A percentile compares a stretch with the other conserved stretches of the same genome.
Conservation (phyloP, 2,888 invertebrate genomes). For the Sialis fuliginosa region DNA sequence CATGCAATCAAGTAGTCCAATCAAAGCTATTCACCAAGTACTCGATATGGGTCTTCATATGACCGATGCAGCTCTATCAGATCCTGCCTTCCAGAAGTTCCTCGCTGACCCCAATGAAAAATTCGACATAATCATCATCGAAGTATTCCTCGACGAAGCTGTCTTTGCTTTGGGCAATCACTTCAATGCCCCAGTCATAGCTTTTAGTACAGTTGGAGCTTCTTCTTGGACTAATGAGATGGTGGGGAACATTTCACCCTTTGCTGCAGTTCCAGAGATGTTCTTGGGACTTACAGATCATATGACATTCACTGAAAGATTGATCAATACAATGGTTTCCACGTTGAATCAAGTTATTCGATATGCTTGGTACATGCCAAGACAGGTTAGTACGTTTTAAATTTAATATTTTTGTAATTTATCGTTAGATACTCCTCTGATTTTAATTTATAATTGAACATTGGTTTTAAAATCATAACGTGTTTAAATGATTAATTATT, state of each 20-base stretch:
- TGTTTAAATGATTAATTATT: no score
- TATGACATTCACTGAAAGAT: constrained; percentile 32
- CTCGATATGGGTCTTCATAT: no score
- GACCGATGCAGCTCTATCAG: constrained; percentile 5
- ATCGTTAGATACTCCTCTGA: no score
- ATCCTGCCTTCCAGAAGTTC: constrained; percentile 14
- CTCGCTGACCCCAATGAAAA: constrained; percentile 18
- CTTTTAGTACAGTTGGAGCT: constrained; percentile 26
- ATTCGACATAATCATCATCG: constrained; percentile 26
- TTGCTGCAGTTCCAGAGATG: constrained; percentile 30
- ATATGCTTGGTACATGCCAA: no score
- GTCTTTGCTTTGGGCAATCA: constrained; percentile 21
- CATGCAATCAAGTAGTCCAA: no score
- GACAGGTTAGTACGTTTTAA: no score
- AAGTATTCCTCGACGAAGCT: constrained; percentile 31
- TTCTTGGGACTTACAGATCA: constrained; percentile 23
- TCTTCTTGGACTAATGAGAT: constrained; percentile 26
- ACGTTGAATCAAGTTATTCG: no score
- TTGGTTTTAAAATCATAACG: no score
- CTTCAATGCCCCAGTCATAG: constrained; percentile 21
- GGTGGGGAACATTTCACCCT: constrained; percentile 28
- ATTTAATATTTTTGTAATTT: no score
- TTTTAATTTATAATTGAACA: no score
- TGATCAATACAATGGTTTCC: constrained; percentile 13
- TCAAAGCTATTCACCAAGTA: no score